Conservation (phyloP, 2,113 vertebrate species). For the Notarius quadriscutis region DNA sequence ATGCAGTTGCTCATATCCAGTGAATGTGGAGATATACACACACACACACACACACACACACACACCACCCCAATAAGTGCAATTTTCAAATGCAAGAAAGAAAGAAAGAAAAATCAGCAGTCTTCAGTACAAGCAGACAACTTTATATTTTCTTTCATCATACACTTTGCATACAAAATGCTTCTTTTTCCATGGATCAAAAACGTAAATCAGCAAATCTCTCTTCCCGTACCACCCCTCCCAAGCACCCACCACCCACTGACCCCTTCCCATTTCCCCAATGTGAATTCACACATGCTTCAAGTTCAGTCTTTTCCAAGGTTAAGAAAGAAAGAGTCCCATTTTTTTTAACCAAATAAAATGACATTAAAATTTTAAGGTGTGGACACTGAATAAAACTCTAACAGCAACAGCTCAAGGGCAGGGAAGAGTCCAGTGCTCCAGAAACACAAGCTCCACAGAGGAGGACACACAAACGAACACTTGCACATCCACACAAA, state of each 20-base stretch:
- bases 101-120: background rate
- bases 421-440: conserved; percentile 24
- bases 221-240: no score
- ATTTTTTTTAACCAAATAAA: background rate
- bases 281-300: conserved; percentile 23
- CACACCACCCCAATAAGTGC: background rate
- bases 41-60: no score
- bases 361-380: background rate
- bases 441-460: conserved; percentile 35
- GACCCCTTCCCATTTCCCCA: background rate
- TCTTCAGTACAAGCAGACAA: background rate
- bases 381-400: conserved; percentile 9
- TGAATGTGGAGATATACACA: no score
- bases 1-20: no score
- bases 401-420: conserved; percentile 25
- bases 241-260: background rate
- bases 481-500: background rate
- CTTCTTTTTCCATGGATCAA: background rate
- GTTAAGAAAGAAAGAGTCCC: conserved; percentile 18
- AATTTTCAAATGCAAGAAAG: background rate
- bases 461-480: background rate
- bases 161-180: conserved; percentile 9
- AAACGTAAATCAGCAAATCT: background rate
- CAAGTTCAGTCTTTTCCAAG: background rate
- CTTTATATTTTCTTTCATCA: conserved; percentile 26